These are phyloP conservation scores for Dasysyrphus tricinctus DNA, from an alignment of 2,888 invertebrate genomes.

Conservation along the genomic window DNA sequence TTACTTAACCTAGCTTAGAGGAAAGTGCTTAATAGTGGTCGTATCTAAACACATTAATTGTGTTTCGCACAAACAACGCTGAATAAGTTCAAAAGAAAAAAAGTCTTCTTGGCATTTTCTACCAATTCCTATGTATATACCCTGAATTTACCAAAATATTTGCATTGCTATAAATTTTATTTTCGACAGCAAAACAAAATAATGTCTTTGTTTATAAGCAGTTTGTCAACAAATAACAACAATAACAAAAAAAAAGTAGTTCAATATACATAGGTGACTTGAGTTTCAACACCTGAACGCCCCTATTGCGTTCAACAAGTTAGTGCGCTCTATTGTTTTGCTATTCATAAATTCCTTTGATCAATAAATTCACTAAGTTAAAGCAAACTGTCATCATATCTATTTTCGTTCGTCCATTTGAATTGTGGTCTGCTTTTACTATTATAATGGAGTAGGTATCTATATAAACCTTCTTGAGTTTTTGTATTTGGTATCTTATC, in stretches of 20 bases:
- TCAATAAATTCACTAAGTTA: conserved; percentile 12
- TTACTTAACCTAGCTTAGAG: no score
- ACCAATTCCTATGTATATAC: neutral
- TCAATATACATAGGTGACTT: neutral
- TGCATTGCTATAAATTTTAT: neutral
- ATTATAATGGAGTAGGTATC: no score
- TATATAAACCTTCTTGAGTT: conserved; percentile 20
- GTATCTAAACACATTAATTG: no score
- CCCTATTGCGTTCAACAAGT: neutral
- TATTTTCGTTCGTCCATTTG: conserved; percentile 39
- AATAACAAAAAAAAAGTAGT: neutral
- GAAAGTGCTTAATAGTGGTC: no score
- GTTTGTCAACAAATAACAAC: neutral
- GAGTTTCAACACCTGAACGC: neutral
- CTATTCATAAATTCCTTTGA: neutral
- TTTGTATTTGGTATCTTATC: conserved; percentile 38
- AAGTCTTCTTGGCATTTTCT: neutral
- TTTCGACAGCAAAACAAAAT: neutral
- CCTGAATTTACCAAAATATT: neutral
- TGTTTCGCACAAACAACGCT: no score
- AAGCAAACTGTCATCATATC: conserved; percentile 33
- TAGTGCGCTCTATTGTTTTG: neutral
- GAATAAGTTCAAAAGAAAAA: no score
- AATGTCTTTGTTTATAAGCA: neutral
- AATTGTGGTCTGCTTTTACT: neutral